Percentiles rank a stretch among this genome's conserved stretches.
Conservation (phyloP, 2,888 invertebrate genomes). For the Schrankia costaestrigalis region DNA sequence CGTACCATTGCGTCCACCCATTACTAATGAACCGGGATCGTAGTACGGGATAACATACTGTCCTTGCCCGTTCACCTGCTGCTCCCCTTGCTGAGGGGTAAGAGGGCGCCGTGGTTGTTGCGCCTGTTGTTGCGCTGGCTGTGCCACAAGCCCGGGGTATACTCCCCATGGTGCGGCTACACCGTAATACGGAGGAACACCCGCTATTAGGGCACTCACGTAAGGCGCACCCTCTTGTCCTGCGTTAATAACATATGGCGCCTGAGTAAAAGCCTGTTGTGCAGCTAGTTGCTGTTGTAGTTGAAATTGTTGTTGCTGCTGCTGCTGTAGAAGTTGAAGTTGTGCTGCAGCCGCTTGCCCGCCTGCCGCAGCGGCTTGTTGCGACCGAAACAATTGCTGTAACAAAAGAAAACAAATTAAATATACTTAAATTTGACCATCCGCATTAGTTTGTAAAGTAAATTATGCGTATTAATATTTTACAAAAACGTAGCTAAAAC, state of each 20-base stretch:
- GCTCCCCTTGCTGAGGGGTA: slow-evolving; percentile 87
- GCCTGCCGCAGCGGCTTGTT: slow-evolving; percentile 86
- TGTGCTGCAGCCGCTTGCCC: slow-evolving; percentile 84
- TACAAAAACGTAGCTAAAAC: no score
- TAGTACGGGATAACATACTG: slow-evolving; percentile 85
- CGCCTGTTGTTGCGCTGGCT: slow-evolving; percentile 82
- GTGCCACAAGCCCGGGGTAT: slow-evolving; percentile 86
- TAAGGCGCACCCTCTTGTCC: slow-evolving; percentile 85
- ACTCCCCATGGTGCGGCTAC: slow-evolving; percentile 95
- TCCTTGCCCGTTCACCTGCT: slow-evolving; percentile 83
- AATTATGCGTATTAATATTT: no score
- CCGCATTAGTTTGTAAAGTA: no score
- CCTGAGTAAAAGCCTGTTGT: slow-evolving; percentile 88
- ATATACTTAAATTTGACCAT: background rate
- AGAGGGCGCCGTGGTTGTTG: slow-evolving; percentile 89
- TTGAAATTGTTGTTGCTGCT: slow-evolving; percentile 87
- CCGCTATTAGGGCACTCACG: slow-evolving; percentile 88
- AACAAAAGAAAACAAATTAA: slow-evolving; percentile 53
- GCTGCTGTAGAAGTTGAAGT: slow-evolving; percentile 86
- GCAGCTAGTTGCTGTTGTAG: slow-evolving; percentile 89
- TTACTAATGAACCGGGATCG: slow-evolving; percentile 89
- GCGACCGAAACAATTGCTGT: slow-evolving; percentile 94
- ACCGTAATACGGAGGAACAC: slow-evolving; percentile 95
- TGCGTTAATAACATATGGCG: slow-evolving; percentile 93
- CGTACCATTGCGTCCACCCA: slow-evolving; percentile 91